Conservation (phyloP, 2,888 invertebrate species). For the Dasysyrphus albostriatus region DNA sequence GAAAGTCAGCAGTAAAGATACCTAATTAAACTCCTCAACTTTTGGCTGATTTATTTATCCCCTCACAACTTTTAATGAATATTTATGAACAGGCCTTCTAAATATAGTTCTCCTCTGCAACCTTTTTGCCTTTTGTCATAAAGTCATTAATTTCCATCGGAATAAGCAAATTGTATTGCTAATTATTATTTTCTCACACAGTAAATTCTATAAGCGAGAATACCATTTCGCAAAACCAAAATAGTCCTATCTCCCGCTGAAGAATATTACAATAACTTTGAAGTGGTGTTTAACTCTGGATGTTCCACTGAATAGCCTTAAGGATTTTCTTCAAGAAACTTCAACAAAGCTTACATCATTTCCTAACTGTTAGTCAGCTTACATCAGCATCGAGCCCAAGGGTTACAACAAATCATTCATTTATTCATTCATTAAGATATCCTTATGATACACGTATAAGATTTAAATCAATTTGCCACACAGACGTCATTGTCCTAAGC, state of each 20-base stretch:
- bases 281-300: neutral
- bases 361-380: neutral
- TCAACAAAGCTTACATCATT: neutral
- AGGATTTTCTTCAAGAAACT: conserved; percentile 20
- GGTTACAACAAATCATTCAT: conserved; percentile 68
- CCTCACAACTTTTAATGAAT: too few relatives aligned
- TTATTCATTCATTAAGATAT: conserved; percentile 67
- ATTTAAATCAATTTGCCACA: conserved; percentile 62
- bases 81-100: too few relatives aligned
- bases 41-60: too few relatives aligned
- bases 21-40: too few relatives aligned
- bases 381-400: conserved; percentile 22
- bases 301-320: conserved; percentile 21
- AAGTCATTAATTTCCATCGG: too few relatives aligned
- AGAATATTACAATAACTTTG: neutral
- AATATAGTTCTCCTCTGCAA: too few relatives aligned
- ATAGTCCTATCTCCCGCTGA: neutral
- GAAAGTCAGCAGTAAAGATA: too few relatives aligned
- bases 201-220: too few relatives aligned
- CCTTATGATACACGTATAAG: conserved; percentile 42
- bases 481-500: conserved; percentile 33
- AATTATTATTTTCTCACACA: too few relatives aligned
- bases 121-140: too few relatives aligned
- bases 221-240: neutral
- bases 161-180: too few relatives aligned